These are phyloP conservation scores for Nycticryphes semicollaris DNA, from an alignment of 2,113 vertebrate genomes.

Conservation along the genomic window DNA sequence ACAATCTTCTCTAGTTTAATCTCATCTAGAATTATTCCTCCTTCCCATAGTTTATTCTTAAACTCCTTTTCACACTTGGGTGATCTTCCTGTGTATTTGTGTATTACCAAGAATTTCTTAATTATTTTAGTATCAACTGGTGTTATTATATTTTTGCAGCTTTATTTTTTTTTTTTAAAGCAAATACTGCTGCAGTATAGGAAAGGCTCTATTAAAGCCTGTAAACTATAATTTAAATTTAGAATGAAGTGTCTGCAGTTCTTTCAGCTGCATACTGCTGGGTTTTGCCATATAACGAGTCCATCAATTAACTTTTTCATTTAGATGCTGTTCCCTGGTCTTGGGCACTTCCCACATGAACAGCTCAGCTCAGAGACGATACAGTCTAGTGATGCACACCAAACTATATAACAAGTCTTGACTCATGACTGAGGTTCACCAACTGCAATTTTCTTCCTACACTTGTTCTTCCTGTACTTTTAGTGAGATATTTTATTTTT, in stretches of 20 bases:
- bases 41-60: background rate
- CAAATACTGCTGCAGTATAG: background rate
- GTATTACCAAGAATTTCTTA: background rate
- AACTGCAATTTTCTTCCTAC: background rate
- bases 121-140: background rate
- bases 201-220: background rate
- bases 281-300: background rate
- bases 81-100: background rate
- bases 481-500: background rate
- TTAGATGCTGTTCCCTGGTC: background rate
- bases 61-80: conserved; percentile 19
- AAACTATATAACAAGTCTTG: background rate
- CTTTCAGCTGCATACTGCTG: background rate
- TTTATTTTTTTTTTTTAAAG: background rate
- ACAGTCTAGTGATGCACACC: background rate
- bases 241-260: background rate
- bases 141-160: background rate
- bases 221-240: background rate
- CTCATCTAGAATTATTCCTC: background rate
- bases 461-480: background rate
- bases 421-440: background rate
- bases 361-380: background rate
- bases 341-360: background rate
- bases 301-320: background rate
- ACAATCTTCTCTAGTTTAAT: background rate